Conservation (phyloP, 2,888 invertebrate species). For the Choristoneura rosaceana region DNA sequence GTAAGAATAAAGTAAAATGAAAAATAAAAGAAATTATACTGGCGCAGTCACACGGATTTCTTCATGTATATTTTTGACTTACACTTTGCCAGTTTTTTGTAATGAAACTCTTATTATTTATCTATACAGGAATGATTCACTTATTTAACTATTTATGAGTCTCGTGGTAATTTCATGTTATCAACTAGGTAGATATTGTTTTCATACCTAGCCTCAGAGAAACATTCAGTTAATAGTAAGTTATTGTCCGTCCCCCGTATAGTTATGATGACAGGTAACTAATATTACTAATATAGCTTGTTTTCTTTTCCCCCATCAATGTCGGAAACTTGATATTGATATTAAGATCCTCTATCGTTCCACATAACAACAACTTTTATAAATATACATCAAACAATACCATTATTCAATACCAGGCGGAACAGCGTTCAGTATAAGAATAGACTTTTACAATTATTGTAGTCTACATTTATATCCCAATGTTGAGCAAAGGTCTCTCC, state of each 20-base stretch:
- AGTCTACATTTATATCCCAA: too few relatives aligned
- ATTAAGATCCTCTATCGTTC: slow-evolving; percentile 47
- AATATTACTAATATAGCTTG: slow-evolving; percentile 31
- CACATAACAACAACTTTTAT: background rate
- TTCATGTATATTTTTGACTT: too few relatives aligned
- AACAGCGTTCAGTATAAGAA: too few relatives aligned
- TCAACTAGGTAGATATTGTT: background rate
- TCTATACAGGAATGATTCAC: too few relatives aligned
- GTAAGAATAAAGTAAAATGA: too few relatives aligned
- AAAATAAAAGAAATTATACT: too few relatives aligned
- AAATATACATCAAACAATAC: background rate
- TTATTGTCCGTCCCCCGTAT: background rate
- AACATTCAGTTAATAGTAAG: background rate
- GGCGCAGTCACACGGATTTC: too few relatives aligned
- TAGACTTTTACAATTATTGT: too few relatives aligned
- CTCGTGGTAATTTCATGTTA: background rate
- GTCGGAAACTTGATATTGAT: slow-evolving; percentile 53
- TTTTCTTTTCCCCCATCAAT: slow-evolving; percentile 48
- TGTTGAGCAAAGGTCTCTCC: too few relatives aligned
- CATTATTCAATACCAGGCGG: background rate
- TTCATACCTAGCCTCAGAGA: background rate
- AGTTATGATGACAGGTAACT: background rate
- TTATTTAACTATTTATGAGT: background rate
- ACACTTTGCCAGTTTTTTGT: too few relatives aligned
- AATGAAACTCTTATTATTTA: too few relatives aligned